A percentile compares a stretch with the other conserved stretches of the same genome.
phyloP scores from a whole-genome alignment of 2,797 vertebrate genomes.

The Chloroceryle amazona region DNA sequence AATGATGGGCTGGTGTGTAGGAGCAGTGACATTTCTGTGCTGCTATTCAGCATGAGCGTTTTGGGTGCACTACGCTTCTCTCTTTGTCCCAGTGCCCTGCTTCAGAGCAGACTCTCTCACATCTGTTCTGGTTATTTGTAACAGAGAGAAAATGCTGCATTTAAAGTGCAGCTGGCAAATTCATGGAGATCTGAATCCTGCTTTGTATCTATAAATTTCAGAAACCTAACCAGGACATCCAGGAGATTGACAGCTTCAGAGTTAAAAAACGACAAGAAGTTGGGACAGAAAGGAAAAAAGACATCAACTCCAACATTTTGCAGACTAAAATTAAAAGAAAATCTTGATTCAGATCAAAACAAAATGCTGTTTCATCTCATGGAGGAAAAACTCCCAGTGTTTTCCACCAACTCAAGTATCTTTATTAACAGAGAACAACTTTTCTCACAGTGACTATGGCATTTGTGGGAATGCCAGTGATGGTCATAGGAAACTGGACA shows the following conservation, averaged over 20 bases:
- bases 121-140: background rate
- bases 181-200: background rate
- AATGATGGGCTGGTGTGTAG: slow-evolving; percentile 29
- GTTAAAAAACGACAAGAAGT: background rate
- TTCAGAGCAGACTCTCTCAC: background rate
- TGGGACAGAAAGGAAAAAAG: background rate
- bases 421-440: slow-evolving; percentile 1
- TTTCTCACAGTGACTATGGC: slow-evolving; percentile 3
- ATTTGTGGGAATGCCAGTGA: slow-evolving; percentile 25
- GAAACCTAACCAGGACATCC: background rate
- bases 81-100: slow-evolving; percentile 1
- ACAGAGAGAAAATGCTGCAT: background rate
- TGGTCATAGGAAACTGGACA: slow-evolving; percentile 4
- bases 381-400: slow-evolving; percentile 20
- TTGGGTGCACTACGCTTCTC: background rate
- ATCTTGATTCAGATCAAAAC: slow-evolving; percentile 22
- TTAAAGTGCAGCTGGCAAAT: background rate
- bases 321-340: background rate
- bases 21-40: slow-evolving; percentile 55
- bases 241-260: background rate
- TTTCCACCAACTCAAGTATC: slow-evolving; percentile 40
- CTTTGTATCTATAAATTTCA: background rate
- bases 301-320: background rate
- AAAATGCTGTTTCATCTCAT: background rate
- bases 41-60: background rate